Evolutionary conservation across 2,113 vertebrate species (phyloP).

Genomic region (Abramis brama): DNA sequence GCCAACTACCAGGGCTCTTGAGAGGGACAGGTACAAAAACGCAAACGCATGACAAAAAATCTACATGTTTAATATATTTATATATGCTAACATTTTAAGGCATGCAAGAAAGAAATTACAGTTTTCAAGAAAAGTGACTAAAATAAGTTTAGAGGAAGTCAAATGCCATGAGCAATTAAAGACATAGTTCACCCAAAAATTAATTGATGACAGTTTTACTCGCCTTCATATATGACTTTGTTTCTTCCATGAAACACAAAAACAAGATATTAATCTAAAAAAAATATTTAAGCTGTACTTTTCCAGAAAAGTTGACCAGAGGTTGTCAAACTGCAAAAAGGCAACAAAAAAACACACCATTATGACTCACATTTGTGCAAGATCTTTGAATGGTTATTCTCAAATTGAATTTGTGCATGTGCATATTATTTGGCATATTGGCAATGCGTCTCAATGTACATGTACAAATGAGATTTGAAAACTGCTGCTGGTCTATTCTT

Average conservation of each 20-base stretch:
- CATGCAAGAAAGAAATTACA: neutral
- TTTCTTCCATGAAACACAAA: neutral
- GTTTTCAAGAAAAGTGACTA: neutral
- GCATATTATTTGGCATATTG: neutral
- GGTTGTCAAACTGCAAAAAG: neutral
- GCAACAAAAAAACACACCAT: too few relatives aligned
- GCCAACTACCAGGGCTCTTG: constrained; percentile 77
- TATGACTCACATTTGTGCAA: neutral
- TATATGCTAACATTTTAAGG: neutral
- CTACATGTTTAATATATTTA: neutral
- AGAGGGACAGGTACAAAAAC: constrained; percentile 64
- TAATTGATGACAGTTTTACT: neutral
- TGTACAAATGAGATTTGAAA: neutral
- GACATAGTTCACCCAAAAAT: neutral
- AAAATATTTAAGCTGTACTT: neutral
- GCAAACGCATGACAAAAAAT: neutral
- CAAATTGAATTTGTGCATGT: neutral
- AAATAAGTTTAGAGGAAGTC: neutral
- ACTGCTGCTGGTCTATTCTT: neutral
- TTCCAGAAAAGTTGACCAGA: neutral
- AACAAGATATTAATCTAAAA: neutral
- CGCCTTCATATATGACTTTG: neutral
- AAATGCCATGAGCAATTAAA: neutral
- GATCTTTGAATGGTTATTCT: neutral
- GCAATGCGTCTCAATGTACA: neutral